Percentiles rank a stretch among this genome's conserved stretches.
These are phyloP conservation scores for Variabilichromis moorii DNA, from an alignment of 2,113 vertebrate genomes.

Conservation along the genomic window DNA sequence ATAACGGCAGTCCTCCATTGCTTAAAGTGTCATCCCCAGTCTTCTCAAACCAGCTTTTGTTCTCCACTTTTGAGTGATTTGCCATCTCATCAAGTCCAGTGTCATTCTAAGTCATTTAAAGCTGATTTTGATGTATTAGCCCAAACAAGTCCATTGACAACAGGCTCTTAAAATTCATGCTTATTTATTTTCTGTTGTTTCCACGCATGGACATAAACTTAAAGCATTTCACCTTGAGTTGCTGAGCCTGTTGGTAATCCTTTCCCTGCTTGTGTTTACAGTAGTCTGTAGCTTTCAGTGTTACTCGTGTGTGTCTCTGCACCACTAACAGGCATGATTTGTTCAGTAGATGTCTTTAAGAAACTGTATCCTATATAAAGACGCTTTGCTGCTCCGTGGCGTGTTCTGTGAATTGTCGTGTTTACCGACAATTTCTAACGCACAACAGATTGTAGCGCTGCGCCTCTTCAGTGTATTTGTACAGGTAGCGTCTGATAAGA, in stretches of 20 bases:
- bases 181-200: slow-evolving; percentile 24
- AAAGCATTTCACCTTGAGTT: background rate
- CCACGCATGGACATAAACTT: slow-evolving; percentile 52
- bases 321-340: background rate
- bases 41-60: slow-evolving; percentile 27
- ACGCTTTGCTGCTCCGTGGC: background rate
- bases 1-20: background rate
- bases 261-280: background rate
- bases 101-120: slow-evolving; percentile 26
- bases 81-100: slow-evolving; percentile 47
- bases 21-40: background rate
- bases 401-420: background rate
- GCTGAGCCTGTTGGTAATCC: background rate
- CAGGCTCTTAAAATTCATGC: slow-evolving; percentile 52
- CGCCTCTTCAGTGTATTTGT: background rate
- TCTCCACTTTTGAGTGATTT: slow-evolving; percentile 41
- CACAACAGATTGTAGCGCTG: background rate
- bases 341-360: background rate
- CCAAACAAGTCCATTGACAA: slow-evolving; percentile 73
- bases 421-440: background rate
- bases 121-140: background rate
- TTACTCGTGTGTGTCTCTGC: background rate
- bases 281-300: background rate
- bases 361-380: slow-evolving; percentile 40
- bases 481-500: background rate